These are phyloP conservation scores for Hippopotamyrus pictus DNA, from an alignment of 2,797 vertebrate species.

Conservation along the genomic window DNA sequence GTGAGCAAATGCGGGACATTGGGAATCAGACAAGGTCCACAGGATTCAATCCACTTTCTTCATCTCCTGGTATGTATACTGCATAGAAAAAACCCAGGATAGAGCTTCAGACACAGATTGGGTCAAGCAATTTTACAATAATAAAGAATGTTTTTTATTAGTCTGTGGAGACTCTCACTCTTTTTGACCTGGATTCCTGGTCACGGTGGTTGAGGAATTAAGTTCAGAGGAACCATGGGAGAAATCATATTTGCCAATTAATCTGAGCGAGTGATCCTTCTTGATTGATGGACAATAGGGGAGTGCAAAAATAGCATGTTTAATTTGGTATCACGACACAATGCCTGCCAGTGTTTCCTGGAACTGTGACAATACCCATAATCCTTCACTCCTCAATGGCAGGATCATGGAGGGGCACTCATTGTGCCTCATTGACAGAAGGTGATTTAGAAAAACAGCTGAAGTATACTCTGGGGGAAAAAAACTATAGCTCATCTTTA, in stretches of 20 bases:
- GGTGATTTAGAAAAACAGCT: not conserved
- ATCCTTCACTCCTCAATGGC: not conserved
- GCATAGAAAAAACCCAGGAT: not conserved
- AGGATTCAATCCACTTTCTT: not conserved
- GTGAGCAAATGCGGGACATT: not conserved
- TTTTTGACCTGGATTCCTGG: not conserved
- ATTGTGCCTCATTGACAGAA: not conserved
- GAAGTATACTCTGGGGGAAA: not conserved
- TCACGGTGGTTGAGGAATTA: not conserved
- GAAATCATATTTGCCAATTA: conserved; percentile 12
- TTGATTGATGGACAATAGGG: conserved; percentile 10
- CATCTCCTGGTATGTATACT: not conserved
- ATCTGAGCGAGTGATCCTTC: not conserved
- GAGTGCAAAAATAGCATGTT: not conserved
- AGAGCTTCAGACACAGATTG: not conserved
- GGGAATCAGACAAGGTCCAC: not conserved
- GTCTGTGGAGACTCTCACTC: not conserved
- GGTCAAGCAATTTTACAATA: not conserved
- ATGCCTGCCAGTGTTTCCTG: conserved; percentile 1
- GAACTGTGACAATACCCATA: not conserved
- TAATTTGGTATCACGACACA: not conserved
- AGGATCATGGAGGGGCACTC: not conserved
- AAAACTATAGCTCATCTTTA: not conserved
- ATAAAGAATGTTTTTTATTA: not conserved
- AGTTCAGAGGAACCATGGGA: not conserved